These are phyloP conservation scores for Oenanthe melanoleuca DNA, from an alignment of 2,113 vertebrate genomes.

Conservation along the genomic window DNA sequence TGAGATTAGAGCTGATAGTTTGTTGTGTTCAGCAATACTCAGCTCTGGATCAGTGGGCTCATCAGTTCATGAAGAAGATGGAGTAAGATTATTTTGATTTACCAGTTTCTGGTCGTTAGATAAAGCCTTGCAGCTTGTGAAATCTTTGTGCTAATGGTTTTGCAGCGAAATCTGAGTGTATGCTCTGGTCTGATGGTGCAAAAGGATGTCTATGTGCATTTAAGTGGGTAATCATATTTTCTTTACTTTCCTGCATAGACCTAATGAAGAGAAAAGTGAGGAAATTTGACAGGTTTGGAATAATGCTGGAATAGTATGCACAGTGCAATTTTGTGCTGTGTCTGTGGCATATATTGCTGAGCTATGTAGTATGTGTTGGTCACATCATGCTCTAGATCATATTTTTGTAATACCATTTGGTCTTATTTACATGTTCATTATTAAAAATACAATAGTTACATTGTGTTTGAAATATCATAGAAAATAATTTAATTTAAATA, in stretches of 20 bases:
- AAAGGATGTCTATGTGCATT: not conserved
- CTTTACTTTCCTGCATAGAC: not conserved
- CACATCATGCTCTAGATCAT: not conserved
- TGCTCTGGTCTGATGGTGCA: not conserved
- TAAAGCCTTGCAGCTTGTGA: not conserved
- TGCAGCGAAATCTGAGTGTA: not conserved
- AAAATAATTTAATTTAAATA: not conserved
- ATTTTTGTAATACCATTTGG: not conserved
- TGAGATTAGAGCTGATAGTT: not conserved
- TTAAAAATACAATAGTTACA: not conserved
- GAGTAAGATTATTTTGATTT: not conserved
- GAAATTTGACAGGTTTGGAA: not conserved
- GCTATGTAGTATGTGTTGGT: not conserved
- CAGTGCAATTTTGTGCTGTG: not conserved
- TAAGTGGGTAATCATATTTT: not conserved
- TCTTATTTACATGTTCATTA: not conserved
- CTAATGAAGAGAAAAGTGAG: not conserved
- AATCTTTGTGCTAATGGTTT: not conserved
- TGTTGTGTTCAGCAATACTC: not conserved
- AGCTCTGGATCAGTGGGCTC: not conserved
- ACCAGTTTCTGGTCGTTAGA: not conserved
- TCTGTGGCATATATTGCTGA: not conserved
- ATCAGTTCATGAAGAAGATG: not conserved
- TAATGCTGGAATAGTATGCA: not conserved
- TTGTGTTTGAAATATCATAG: not conserved